phyloP scores from a whole-genome alignment of 1,140 invertebrate genomes.

The Bombus affinis region DNA sequence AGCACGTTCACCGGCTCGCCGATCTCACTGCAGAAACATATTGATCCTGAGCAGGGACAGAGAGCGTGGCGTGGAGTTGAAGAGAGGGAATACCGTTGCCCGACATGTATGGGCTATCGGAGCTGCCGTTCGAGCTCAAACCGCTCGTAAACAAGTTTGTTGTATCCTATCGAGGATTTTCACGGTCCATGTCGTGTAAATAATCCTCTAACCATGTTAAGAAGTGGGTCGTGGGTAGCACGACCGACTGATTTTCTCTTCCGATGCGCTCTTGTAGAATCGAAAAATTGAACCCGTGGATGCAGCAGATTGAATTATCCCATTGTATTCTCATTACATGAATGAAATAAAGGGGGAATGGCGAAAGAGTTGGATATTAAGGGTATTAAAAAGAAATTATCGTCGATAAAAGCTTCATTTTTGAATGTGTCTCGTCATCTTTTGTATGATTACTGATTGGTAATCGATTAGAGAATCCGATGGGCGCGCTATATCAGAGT shows the following conservation, averaged over 20 bases:
- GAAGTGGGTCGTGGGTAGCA: not conserved
- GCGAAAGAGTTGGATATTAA: no score
- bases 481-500: no score
- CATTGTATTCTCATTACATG: no score
- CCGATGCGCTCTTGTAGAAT: not conserved
- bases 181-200: conserved; percentile 19
- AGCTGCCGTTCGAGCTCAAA: conserved; percentile 45
- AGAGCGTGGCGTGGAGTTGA: not conserved
- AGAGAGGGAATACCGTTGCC: not conserved
- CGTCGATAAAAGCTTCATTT: no score
- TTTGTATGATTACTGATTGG: no score
- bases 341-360: no score
- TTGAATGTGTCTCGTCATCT: no score
- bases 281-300: not conserved
- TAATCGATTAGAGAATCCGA: no score
- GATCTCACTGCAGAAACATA: conserved; percentile 26
- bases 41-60: conserved; percentile 1
- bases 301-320: no score
- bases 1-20: not conserved
- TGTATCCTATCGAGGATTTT: conserved; percentile 40
- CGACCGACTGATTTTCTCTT: not conserved
- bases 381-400: no score
- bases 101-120: conserved; percentile 22
- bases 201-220: conserved; percentile 12
- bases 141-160: conserved; percentile 65